Base-by-base conservation (phyloP, 2,888 invertebrate genomes). In the Notodonta dromedarius region DNA sequence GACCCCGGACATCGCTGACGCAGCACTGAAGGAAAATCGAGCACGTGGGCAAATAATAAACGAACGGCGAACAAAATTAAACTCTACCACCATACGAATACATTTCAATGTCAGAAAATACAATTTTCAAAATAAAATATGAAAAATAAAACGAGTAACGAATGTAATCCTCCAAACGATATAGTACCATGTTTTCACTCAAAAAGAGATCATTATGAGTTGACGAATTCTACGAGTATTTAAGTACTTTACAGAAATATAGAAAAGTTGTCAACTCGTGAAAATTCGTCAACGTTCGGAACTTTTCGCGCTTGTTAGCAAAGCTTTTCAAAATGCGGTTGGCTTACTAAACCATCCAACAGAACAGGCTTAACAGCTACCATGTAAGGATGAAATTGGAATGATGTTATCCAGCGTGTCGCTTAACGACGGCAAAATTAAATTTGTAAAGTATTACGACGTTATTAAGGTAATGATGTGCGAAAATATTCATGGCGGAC, bases 11-110 rank as follows among this genome's bases (percentile, higher is more conserved):
- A 82, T 83, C 77, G 76, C 86, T 82, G 75, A 79, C 83, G 84
- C 82, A 83, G 71, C 74, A 90, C 90, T 90, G 89, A 86, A 85
- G 14, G 69, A 67, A 85, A 84, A 78, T 71, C 65, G 71, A 83
- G 76, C 90, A 89, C 88, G 88, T 89, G 86, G 79, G 61, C 66
- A 62, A 55, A 56, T 46, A 58, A 61, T 32, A 42, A 52, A 57
- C n/a, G 35, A 50, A 35, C 48, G 50, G 59, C 61, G 64, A 54
- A 60, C 58, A 12, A 74, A 57, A 69, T 57, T 67, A 44, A 55
- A 70, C 68, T 62, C 57, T 70, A 70, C 39, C 13, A 0, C 14
- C 7, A 16, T 0, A 9, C 12, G 0, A 0, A 51, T 60, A 67
- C 57, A 67, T 65, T 54, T 16, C 24, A 65, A 61, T 61, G 56